Conservation (phyloP, 2,888 invertebrate genomes). For the Hyposoter didymator region DNA sequence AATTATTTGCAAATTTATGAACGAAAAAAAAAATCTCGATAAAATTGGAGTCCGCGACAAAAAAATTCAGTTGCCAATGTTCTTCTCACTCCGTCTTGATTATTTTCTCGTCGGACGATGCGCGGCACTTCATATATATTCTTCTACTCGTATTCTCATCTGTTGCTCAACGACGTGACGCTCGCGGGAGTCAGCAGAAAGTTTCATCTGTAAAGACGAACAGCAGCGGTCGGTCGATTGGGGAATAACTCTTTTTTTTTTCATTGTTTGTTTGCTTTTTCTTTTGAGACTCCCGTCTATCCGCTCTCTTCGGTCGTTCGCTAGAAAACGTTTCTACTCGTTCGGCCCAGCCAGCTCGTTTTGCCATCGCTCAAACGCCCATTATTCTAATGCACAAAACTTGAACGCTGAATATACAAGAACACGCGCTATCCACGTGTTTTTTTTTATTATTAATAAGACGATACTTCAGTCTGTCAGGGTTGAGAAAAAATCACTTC, state of each 20-base stretch:
- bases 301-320: slow-evolving; percentile 1
- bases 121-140: slow-evolving; percentile 41
- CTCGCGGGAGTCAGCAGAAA: slow-evolving; percentile 50
- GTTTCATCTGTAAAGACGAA: slow-evolving; percentile 37
- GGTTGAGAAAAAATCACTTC: background rate
- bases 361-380: slow-evolving; percentile 29
- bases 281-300: slow-evolving; percentile 35
- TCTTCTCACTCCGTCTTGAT: slow-evolving; percentile 32
- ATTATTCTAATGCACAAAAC: slow-evolving; percentile 35
- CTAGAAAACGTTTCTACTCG: slow-evolving; percentile 34
- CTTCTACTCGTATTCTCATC: slow-evolving; percentile 45
- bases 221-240: slow-evolving; percentile 19
- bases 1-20: background rate
- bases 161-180: slow-evolving; percentile 48
- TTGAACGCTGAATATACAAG: background rate
- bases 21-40: background rate
- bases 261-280: slow-evolving; percentile 6
- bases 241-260: slow-evolving; percentile 32
- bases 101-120: slow-evolving; percentile 44
- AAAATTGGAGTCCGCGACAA: background rate
- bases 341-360: slow-evolving; percentile 27
- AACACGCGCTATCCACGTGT: background rate
- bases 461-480: background rate
- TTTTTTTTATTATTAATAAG: background rate
- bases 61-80: slow-evolving; percentile 1